Evolutionary conservation across 2,797 vertebrate genomes (phyloP), one percentile per base, ranked within the genome.

Genomic region (Microcaecilia unicolor): DNA sequence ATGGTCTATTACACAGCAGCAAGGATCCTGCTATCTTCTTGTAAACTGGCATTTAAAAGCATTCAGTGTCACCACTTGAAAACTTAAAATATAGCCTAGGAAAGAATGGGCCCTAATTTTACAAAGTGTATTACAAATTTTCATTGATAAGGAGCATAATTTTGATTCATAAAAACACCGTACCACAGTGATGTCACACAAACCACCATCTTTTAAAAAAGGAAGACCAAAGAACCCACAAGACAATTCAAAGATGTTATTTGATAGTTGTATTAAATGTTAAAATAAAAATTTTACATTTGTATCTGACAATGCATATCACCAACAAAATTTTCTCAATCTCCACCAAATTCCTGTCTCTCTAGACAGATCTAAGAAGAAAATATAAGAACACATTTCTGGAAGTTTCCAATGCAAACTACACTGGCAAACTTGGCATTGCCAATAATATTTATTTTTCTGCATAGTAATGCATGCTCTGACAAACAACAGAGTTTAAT

Each of bases 201-300:
- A n/a, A 1, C 12, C 31, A 31, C 21, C 27, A 10, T n/a, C 13
- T 9, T 19, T 22, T 8, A 8, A 6, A 4, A 53, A 37, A 17
- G 33, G 19, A n/a, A 37, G 17, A 11, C 24, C 20, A 10, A 19
- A 62, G 54, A 25, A 41, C 34, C 48, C 33, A 61, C 27, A 34
- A 37, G 19, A 29, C 28, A 57, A 12, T 28, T 39, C 44, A 54
- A 68, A 32, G 51, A 28, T 37, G 50, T 0, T 34, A 32, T 39
- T 45, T 25, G 61, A 46, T 20, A 51, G 10, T 22, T 34, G 33
- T 39, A 57, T 46, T 61, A 49, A 51, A 48, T 16, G 30, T 14
- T 34, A 27, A 52, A 55, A 60, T 54, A 54, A 62, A 50, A 59
- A 58, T 14, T 45, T 51, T 18, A 51, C 51, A 45, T 55, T 48